Base-by-base conservation (phyloP, 2,888 invertebrate genomes). In the Axea sp. region DNA sequence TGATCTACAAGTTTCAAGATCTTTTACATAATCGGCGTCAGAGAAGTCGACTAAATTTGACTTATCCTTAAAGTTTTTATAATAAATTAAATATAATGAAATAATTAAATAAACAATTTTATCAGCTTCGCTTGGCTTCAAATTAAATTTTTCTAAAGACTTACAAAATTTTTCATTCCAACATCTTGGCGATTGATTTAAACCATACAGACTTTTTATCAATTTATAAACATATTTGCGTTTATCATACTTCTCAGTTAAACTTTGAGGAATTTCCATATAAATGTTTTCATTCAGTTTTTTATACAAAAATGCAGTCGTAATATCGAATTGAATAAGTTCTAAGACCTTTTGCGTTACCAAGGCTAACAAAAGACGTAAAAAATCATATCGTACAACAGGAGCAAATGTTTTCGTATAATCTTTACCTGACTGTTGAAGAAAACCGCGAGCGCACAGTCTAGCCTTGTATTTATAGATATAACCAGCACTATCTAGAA, bases 311-410 rank as follows among this genome's bases (percentile, higher is more conserved):
- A n/a, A n/a, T n/a, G n/a, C 75, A 1, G 77, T 75, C 11, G 49
- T 35, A 1, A 77, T 60, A 11, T 76, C 76, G 35, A 76, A 77
- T 17, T 73, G 75, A 1, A 37, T 9, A 0, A 77, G 0, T 7
- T 77, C 74, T 12, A 77, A 26, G 19, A 75, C 55, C 12, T 55
- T 11, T 0, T 60, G 11, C 0, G 75, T 55, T 7, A 62, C 64
- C 0, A 60, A 17, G 6, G 77, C 73, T 17, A 77, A 43, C n/a
- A 75, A 11, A 8, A 72, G 53, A 39, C 73, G 35, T 22, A 77
- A 6, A 3, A 73, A 75, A 24, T 76, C 75, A 28, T 73, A 77
- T 9, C n/a, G n/a, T n/a, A n/a, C n/a, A n/a, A n/a, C n/a, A n/a
- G n/a, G n/a, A n/a, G n/a, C n/a, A n/a, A n/a, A 67, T n/a, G n/a